Percentiles rank a stretch among this genome's conserved stretches.
phyloP scores from a whole-genome alignment of 2,113 vertebrate genomes.

The Aleadryas rufinucha region DNA sequence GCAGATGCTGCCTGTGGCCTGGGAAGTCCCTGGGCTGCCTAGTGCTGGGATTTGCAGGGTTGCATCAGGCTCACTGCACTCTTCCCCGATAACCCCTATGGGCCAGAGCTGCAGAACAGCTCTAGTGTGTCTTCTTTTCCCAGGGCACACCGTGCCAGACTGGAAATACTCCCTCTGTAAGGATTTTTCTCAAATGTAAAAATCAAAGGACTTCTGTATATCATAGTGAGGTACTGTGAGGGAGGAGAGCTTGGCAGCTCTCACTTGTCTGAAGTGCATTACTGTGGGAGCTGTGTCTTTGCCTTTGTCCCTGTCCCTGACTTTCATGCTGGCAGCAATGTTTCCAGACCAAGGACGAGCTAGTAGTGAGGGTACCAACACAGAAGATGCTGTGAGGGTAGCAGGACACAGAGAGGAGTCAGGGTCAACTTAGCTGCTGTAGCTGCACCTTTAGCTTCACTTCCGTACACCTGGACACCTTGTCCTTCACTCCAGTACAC shows the following conservation, averaged over 20 bases:
- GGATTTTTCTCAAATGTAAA: not conserved
- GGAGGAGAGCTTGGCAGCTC: not conserved
- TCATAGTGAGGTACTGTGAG: not conserved
- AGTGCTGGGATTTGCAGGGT: not conserved
- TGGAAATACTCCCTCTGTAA: not conserved
- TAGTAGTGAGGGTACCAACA: rapidly evolving
- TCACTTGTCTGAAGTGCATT: not conserved
- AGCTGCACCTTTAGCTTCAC: rapidly evolving
- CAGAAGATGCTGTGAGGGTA: not conserved
- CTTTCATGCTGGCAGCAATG: not conserved
- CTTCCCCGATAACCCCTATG: not conserved
- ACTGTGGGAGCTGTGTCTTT: not conserved
- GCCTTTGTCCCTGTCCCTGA: not conserved
- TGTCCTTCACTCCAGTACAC: not conserved
- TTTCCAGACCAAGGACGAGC: not conserved
- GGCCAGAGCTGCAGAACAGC: not conserved
- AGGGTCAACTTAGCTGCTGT: not conserved
- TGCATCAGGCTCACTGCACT: not conserved
- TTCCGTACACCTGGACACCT: not conserved
- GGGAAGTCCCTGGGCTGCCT: not conserved
- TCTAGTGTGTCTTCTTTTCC: not conserved
- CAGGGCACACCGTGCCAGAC: rapidly evolving
- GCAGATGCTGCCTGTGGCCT: not conserved
- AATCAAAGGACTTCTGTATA: not conserved
- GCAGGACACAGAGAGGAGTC: not conserved